Conservation (phyloP, 2,888 invertebrate genomes). For the Amiota mariae region DNA sequence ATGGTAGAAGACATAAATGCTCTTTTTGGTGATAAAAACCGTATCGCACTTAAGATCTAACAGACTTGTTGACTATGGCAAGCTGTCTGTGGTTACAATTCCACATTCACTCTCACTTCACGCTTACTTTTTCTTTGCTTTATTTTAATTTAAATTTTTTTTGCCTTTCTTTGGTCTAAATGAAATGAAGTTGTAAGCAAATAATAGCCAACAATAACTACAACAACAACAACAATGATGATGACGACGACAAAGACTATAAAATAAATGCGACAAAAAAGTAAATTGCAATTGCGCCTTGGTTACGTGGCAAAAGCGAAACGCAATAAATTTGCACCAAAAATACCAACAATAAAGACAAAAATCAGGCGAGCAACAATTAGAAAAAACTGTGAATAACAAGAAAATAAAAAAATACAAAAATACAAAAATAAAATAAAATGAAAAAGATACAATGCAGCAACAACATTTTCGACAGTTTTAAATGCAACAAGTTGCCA, state of each 20-base stretch:
- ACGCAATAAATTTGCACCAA: conserved; percentile 62
- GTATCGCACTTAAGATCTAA: conserved; percentile 6
- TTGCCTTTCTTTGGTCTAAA: background rate
- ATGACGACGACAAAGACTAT: background rate
- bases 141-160: background rate
- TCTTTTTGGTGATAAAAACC: conserved; percentile 15
- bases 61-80: background rate
- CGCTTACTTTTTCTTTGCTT: background rate
- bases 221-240: background rate
- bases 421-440: conserved; percentile 28
- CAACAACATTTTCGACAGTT: conserved; percentile 24
- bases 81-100: background rate
- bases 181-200: conserved; percentile 52
- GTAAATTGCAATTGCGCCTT: conserved; percentile 28
- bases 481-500: conserved; percentile 21
- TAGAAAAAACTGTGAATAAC: conserved; percentile 52
- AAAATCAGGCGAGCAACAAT: conserved; percentile 58
- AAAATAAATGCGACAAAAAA: conserved; percentile 12
- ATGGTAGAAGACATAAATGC: conserved; percentile 24
- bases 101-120: conserved; percentile 21
- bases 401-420: conserved; percentile 32
- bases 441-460: conserved; percentile 19
- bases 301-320: conserved; percentile 46
- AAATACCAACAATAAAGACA: background rate
- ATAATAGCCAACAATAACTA: conserved; percentile 12